These are phyloP conservation scores for Megaleporinus macrocephalus DNA, from an alignment of 2,113 vertebrate genomes.

Conservation along the genomic window DNA sequence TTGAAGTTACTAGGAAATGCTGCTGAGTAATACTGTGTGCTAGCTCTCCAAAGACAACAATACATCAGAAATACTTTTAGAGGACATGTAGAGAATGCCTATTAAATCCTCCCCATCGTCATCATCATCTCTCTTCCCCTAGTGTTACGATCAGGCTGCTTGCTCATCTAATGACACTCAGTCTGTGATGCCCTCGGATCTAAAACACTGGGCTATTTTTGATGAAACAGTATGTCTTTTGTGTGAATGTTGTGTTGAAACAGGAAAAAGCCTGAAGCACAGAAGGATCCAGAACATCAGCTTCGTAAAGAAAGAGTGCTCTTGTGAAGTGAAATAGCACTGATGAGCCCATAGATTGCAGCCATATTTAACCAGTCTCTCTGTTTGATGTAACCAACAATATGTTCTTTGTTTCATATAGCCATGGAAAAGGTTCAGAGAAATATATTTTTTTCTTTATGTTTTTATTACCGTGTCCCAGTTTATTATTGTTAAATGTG, in stretches of 20 bases:
- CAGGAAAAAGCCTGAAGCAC: conserved; percentile 49
- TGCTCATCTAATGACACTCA: conserved; percentile 44
- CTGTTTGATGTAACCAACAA: conserved; percentile 48
- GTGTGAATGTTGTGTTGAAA: conserved; percentile 45
- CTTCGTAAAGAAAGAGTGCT: conserved; percentile 51
- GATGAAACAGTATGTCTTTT: conserved; percentile 56
- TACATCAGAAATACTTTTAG: not conserved
- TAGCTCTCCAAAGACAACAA: not conserved
- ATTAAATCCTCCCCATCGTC: conserved; percentile 30
- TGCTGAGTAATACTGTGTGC: not conserved
- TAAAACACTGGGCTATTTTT: conserved; percentile 47
- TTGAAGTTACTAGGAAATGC: not conserved
- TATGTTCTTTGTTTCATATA: conserved; percentile 49
- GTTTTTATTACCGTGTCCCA: too few species aligned
- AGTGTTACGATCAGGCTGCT: conserved; percentile 43
- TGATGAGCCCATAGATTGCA: conserved; percentile 52
- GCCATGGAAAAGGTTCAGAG: conserved; percentile 12
- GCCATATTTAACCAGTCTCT: conserved; percentile 49
- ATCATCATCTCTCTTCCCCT: conserved; percentile 3
- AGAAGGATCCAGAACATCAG: conserved; percentile 44
- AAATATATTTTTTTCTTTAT: not conserved
- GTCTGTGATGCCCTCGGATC: conserved; percentile 33
- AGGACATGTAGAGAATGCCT: not conserved
- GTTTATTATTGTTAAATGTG: too few species aligned
- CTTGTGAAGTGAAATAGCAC: conserved; percentile 55